A percentile compares a stretch with the other conserved stretches of the same genome.
phyloP scores from a whole-genome alignment of 2,888 invertebrate species.

The Oligia strigilis region DNA sequence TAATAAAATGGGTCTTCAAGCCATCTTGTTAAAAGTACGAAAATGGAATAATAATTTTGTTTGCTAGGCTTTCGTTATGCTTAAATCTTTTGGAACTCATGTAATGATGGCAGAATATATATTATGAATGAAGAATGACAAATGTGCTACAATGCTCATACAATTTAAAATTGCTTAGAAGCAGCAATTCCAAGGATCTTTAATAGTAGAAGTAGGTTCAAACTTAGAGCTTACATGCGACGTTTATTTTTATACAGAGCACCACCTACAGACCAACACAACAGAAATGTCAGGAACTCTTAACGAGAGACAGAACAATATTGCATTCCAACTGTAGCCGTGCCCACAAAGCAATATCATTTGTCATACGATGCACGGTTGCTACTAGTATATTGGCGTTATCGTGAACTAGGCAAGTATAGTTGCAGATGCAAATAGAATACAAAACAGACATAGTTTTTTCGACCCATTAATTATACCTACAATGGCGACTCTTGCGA shows the following conservation, averaged over 20 bases:
- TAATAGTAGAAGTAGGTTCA: constrained; percentile 17
- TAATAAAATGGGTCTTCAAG: constrained; percentile 40
- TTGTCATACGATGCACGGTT: constrained; percentile 76
- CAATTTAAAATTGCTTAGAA: constrained; percentile 6
- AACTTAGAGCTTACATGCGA: constrained; percentile 29
- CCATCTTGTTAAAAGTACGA: constrained; percentile 19
- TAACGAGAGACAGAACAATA: constrained; percentile 76
- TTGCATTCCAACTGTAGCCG: constrained; percentile 80
- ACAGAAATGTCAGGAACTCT: constrained; percentile 73
- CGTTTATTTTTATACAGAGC: constrained; percentile 46
- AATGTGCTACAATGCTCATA: not conserved
- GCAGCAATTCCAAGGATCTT: constrained; percentile 41
- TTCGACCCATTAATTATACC: constrained; percentile 18
- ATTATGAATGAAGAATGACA: not conserved
- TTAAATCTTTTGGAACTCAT: not conserved
- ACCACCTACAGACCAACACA: constrained; percentile 40
- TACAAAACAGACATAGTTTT: constrained; percentile 33
- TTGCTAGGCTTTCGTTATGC: not conserved
- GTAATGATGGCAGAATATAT: constrained; percentile 5
- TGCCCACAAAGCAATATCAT: constrained; percentile 77
- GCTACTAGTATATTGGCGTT: constrained; percentile 65
- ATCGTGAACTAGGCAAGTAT: constrained; percentile 60
- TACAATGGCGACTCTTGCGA: constrained; percentile 26
- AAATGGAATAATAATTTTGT: constrained; percentile 20
- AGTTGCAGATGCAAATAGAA: constrained; percentile 35